Conservation (phyloP, 1,140 invertebrate genomes). For the Acromyrmex heyeri region DNA sequence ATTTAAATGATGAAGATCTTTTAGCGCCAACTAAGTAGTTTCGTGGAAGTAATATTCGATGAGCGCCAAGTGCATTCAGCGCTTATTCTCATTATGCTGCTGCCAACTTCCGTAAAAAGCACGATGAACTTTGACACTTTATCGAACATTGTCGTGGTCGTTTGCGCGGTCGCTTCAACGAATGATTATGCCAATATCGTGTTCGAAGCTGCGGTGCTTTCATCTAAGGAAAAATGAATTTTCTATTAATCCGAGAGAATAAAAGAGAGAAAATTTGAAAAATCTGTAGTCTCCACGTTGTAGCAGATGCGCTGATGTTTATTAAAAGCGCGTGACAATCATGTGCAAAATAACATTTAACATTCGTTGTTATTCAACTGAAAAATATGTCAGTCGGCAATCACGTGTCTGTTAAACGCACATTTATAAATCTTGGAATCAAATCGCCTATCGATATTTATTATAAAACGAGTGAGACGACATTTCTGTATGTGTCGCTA, state of each 20-base stretch:
- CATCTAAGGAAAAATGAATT: conserved; percentile 24
- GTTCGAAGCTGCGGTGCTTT: conserved; percentile 1
- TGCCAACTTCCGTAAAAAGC: conserved; percentile 44
- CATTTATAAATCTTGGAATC: conserved; percentile 19
- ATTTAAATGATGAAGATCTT: background rate
- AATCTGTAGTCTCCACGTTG: background rate
- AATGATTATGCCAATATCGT: conserved; percentile 47
- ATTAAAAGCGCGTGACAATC: background rate
- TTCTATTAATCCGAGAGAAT: background rate
- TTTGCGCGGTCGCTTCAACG: conserved; percentile 29
- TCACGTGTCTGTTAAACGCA: conserved; percentile 7
- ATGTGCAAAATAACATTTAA: conserved; percentile 9
- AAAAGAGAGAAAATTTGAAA: conserved; percentile 14
- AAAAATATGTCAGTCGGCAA: background rate
- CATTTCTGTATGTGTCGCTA: background rate
- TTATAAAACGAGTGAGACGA: conserved; percentile 1
- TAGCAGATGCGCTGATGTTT: background rate
- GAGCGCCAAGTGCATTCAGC: conserved; percentile 22
- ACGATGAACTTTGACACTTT: conserved; percentile 47
- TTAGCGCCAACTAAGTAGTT: background rate
- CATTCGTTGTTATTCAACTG: background rate
- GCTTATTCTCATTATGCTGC: conserved; percentile 37
- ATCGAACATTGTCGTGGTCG: conserved; percentile 29
- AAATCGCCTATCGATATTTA: conserved; percentile 13
- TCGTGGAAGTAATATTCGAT: background rate